Percentiles rank a stretch among this genome's conserved stretches.
Evolutionary conservation across 2,113 vertebrate species (phyloP).

Genomic region (Strix aluco): DNA sequence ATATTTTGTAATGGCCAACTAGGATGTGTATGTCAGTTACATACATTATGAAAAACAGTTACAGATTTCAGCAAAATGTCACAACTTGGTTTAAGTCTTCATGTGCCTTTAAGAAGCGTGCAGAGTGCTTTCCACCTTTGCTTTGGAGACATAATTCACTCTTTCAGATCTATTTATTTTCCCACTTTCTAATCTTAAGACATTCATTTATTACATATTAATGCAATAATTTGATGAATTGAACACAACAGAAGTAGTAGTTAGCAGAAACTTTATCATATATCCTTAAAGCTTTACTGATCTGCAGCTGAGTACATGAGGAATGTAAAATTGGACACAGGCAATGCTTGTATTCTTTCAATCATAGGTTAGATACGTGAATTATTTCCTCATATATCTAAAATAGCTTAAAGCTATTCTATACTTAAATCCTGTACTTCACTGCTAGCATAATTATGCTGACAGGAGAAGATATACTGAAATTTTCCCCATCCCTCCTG

Average conservation of each 20-base stretch:
- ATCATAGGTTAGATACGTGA: background rate
- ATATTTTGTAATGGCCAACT: background rate
- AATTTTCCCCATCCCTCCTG: background rate
- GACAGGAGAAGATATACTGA: background rate
- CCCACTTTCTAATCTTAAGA: background rate
- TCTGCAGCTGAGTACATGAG: background rate
- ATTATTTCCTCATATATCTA: background rate
- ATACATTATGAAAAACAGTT: background rate
- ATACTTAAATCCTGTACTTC: background rate
- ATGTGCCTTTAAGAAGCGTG: background rate
- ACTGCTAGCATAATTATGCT: background rate
- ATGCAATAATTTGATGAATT: background rate
- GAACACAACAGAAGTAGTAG: background rate
- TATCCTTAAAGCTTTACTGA: background rate
- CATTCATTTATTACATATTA: background rate
- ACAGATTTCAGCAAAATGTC: background rate
- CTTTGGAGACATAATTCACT: background rate
- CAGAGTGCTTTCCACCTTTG: background rate
- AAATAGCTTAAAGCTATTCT: background rate
- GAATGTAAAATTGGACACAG: background rate
- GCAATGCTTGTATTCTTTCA: background rate
- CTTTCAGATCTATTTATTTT: background rate
- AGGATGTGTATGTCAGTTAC: background rate
- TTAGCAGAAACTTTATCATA: background rate
- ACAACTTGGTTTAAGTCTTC: background rate